Conservation (phyloP, 1,140 invertebrate species). For the Coptotermes formosanus region DNA sequence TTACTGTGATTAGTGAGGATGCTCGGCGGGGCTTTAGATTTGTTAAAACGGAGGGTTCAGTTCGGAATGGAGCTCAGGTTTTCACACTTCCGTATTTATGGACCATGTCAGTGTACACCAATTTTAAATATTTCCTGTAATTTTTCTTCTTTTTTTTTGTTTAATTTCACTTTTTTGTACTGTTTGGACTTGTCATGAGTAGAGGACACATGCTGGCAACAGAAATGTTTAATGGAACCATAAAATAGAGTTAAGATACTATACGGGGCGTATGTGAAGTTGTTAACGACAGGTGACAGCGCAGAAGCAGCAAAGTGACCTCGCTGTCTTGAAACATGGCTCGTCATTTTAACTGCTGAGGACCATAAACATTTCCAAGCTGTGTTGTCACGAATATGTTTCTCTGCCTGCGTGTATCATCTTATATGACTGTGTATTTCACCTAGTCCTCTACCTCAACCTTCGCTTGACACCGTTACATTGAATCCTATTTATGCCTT, state of each 20-base stretch:
- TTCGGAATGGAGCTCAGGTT: too few species aligned
- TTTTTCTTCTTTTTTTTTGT: too few species aligned
- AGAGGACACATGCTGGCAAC: neutral
- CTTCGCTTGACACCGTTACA: neutral
- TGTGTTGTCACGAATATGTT: neutral
- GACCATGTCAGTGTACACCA: too few species aligned
- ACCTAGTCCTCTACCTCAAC: neutral
- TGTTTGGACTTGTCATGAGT: too few species aligned
- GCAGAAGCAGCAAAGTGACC: neutral
- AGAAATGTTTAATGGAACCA: neutral
- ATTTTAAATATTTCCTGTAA: too few species aligned
- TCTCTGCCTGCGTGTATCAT: neutral
- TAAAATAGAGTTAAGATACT: neutral
- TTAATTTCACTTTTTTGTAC: too few species aligned
- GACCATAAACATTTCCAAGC: neutral
- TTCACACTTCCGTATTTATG: too few species aligned
- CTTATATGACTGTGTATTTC: neutral
- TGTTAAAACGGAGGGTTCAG: too few species aligned
- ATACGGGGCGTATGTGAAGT: neutral
- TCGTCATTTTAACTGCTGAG: neutral
- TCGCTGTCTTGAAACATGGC: neutral
- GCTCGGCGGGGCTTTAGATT: too few species aligned
- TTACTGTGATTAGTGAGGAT: too few species aligned
- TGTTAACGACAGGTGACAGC: neutral
- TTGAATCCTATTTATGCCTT: neutral